phyloP scores from a whole-genome alignment of 2,113 vertebrate genomes.

The Malurus melanocephalus region DNA sequence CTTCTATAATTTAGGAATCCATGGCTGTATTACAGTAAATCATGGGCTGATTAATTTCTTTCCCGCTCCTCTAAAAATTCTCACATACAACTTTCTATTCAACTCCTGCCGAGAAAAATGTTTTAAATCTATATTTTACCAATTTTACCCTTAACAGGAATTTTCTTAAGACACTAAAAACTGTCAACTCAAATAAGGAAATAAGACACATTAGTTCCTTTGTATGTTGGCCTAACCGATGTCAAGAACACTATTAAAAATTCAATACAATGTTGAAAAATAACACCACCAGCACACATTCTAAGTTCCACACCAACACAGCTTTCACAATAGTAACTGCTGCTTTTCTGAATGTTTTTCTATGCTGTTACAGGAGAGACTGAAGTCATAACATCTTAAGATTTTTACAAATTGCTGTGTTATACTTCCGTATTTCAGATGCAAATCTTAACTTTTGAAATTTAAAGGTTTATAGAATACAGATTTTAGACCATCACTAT shows the following conservation, averaged over 20 bases:
- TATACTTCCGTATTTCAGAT: background rate
- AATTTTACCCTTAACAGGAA: background rate
- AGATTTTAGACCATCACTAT: background rate
- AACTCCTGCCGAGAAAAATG: background rate
- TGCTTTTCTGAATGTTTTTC: background rate
- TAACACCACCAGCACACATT: background rate
- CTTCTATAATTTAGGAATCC: background rate
- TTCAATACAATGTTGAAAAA: background rate
- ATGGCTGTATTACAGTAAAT: background rate
- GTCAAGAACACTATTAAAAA: background rate
- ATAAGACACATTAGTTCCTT: constrained; percentile 23
- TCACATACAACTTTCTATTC: background rate
- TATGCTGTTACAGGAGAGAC: background rate
- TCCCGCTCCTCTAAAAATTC: background rate
- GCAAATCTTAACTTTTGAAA: background rate
- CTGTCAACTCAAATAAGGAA: constrained; percentile 10
- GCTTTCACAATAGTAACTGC: background rate
- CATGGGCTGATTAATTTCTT: background rate
- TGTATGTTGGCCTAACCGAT: background rate
- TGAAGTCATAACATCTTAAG: background rate
- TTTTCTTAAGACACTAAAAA: constrained; percentile 33
- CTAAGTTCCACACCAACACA: background rate
- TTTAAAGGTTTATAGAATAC: background rate
- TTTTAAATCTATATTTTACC: constrained; percentile 10
- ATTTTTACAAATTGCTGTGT: background rate